Percentiles rank a stretch among this genome's conserved stretches.
phyloP scores from a whole-genome alignment of 2,797 vertebrate species.

The Sebastes steindachneri region DNA sequence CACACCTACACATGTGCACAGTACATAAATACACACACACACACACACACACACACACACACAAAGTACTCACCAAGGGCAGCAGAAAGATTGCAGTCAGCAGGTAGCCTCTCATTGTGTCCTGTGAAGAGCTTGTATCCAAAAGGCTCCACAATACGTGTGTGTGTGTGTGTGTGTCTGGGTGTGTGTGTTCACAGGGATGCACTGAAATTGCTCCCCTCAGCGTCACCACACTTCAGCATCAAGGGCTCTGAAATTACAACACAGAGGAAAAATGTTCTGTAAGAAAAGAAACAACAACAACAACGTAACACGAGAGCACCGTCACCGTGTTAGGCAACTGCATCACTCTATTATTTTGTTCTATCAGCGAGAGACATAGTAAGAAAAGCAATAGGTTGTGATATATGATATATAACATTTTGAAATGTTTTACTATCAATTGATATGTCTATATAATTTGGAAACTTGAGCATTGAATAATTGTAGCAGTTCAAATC shows the following conservation, averaged over 20 bases:
- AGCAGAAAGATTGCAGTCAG: constrained; percentile 73
- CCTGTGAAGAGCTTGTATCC: constrained; percentile 30
- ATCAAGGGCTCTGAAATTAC: constrained; percentile 66
- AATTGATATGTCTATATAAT: not conserved
- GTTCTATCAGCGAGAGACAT: not conserved
- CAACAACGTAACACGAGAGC: not conserved
- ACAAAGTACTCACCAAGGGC: constrained; percentile 74
- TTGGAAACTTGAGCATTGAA: not conserved
- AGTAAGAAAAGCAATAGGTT: not conserved
- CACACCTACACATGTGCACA: constrained; percentile 4
- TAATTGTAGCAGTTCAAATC: not conserved
- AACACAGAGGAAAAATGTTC: constrained; percentile 33
- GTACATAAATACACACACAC: constrained; percentile 1
- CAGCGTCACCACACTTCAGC: constrained; percentile 42
- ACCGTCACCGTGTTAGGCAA: not conserved
- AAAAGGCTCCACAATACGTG: constrained; percentile 18
- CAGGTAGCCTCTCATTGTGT: constrained; percentile 75
- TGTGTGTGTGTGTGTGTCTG: constrained; percentile 1
- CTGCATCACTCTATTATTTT: not conserved
- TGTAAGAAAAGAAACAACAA: constrained; percentile 14
- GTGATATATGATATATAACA: not conserved
- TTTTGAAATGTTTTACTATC: not conserved
- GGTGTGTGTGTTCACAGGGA: constrained; percentile 52
- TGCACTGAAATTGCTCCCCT: constrained; percentile 49
- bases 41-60: not conserved